Base-by-base conservation (phyloP, 2,113 vertebrate species). In the Sylvia atricapilla region DNA sequence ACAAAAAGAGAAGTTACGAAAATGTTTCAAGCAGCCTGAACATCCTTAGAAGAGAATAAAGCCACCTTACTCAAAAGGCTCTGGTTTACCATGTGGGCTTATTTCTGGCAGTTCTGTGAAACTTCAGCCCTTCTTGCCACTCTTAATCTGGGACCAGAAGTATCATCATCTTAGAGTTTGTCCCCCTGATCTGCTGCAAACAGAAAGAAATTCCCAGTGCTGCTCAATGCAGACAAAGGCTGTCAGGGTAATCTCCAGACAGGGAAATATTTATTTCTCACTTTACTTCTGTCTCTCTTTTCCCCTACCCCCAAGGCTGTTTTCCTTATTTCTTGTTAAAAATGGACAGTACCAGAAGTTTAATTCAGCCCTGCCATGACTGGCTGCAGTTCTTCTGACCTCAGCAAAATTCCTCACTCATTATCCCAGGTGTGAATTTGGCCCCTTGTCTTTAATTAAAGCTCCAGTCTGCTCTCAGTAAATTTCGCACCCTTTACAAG, bases 391-490 rank as follows among this genome's bases (percentile, higher is more conserved):
- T 82, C n/a, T 69, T 93, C 80, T 93, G 85, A 92, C 80, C 89
- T 90, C 93, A 94, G 88, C 77, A 89, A 67, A 90, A 89, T 89
- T 93, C 62, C 68, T 85, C 72, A 35, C 0, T 83, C 63, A 1
- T 95, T 93, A 77, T 85, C 87, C 93, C 94, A 92, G 88, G 90
- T 95, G 81, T 88, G 90, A 92, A 67, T 88, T 95, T 96, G 93
- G 78, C 89, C 95, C 46, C 6, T 91, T 96, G 96, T 96, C 95
- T 97, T 97, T 98, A 98, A 98, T 98, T 98, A 98, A 97, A 97
- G 84, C 96, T 96, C 94, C 79, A 90, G 77, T 91, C 95, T 91
- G 86, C 84, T 92, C 70, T 89, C 95, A 75, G 24, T 94, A 96
- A 96, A 96, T 89, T 94, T 96, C 68, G 72, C 78, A 84, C 96